Base-by-base conservation (phyloP, 1,140 invertebrate species). In the Galleria mellonella region DNA sequence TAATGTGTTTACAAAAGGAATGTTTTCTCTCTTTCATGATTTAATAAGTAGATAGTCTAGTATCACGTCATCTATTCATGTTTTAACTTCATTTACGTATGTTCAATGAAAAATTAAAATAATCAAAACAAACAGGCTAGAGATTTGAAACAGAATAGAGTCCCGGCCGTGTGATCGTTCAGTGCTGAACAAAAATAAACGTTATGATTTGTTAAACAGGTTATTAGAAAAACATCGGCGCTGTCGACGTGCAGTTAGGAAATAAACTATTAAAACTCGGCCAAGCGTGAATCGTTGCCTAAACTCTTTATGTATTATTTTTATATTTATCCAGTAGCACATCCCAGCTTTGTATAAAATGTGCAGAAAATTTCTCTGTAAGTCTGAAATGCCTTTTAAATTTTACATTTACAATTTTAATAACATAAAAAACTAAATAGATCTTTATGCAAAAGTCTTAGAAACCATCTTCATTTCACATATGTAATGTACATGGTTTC, bases 111-210 rank as follows among this genome's bases (percentile, higher is more conserved):
- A 77, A 72, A 72, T 71, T 59, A 66, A 66, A 72, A 69, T 67
- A 78, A 79, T 67, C 58, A 78, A 72, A 79, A 74, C 69, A 79
- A 70, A 71, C 65, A 65, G 39, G 55, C 49, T 51, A 58, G 53
- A 78, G 75, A 83, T 83, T 77, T 69, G 74, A 83, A 79, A 79
- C 75, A 83, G 75, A 79, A 76, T 78, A 71, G 71, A 70, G 70
- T 72, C 61, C 68, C 67, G 67, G 69, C 72, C 71, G 67, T 77
- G 77, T 78, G 77, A 82, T 82, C 68, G 71, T 69, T 75, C 66
- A 66, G 71, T 67, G 61, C 65, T 48, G 56, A 83, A 76, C 62
- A 53, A 79, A 79, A 83, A 79, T 83, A 83, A 83, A 83, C 73
- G 62, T 72, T 76, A 79, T 79, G 66, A 82, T 77, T 83, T 76